Conservation (phyloP, 1,140 invertebrate species). For the Scaptodrosophila lebanonensis region DNA sequence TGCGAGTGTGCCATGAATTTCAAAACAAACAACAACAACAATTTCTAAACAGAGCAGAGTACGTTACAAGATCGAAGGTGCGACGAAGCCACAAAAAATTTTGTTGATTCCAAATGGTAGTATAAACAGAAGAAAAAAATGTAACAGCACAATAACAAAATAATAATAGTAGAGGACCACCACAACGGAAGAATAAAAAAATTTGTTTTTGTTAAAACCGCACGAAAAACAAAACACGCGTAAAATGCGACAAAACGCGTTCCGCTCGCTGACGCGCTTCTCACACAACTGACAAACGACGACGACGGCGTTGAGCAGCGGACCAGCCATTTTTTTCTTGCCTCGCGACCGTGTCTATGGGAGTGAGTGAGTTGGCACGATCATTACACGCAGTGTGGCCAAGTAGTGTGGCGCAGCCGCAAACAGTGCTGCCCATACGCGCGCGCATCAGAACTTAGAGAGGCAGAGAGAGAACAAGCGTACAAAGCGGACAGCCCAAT, state of each 20-base stretch:
- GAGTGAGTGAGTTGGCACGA: constrained; percentile 8
- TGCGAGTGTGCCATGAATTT: too few species aligned
- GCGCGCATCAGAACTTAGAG: constrained; percentile 3
- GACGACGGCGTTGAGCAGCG: constrained; percentile 29
- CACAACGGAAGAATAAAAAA: constrained; percentile 10
- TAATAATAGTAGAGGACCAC: constrained; percentile 18
- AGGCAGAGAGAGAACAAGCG: constrained; percentile 3
- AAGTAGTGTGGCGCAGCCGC: constrained; percentile 26
- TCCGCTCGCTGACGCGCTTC: constrained; percentile 31
- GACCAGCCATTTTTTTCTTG: neutral
- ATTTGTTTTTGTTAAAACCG: too few species aligned
- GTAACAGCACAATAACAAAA: too few species aligned
- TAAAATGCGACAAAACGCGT: neutral
- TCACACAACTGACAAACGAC: constrained; percentile 35
- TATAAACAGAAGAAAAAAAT: too few species aligned
- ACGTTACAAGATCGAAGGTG: too few species aligned
- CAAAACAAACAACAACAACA: too few species aligned
- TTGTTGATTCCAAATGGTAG: too few species aligned
- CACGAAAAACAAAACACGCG: neutral
- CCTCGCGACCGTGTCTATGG: neutral
- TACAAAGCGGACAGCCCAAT: constrained; percentile 3
- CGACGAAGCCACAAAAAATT: too few species aligned
- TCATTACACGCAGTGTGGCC: constrained; percentile 12
- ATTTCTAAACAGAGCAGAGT: too few species aligned
- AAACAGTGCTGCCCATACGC: constrained; percentile 34